Evolutionary conservation across 2,797 vertebrate species (phyloP), one percentile per base, ranked within the genome.

Genomic region (Scolopax bukidnonensis): DNA sequence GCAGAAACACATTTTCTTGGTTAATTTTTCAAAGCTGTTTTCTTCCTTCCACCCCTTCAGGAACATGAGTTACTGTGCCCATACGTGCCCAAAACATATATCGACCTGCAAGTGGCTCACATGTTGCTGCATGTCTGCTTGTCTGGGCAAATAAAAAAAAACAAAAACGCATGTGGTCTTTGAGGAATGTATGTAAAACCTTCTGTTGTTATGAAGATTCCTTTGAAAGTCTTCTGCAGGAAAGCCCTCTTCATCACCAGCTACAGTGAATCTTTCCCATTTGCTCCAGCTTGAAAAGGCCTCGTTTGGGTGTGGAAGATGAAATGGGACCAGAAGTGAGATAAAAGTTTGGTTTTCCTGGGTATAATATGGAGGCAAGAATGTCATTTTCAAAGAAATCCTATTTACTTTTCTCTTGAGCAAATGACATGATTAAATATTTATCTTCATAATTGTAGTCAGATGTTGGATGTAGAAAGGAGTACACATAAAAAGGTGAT

Each of bases 391-490:
- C 69, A 83, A 71, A 80, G 57, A 76, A 81, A 88, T 59, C 50
- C 59, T 69, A 90, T 96, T 96, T 97, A 73, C 83, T 95, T 97
- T 96, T 93, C 85, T 89, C 53, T 90, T 68, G 77, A 97, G 77
- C 74, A 96, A 97, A 94, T 86, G 68, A 87, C 64, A 68, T 83
- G 79, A 94, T 79, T 92, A 96, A 90, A 97, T 96, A 96, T 97
- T 96, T 97, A 94, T 92, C 64, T 96, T 95, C 40, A 59, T 90
- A 93, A 96, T 90, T 92, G 74, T 97, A 80, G 87, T 97, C 97
- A 97, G 83, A 96, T 97, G 81, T 96, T 97, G 38, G 48, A 47
- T 91, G 88, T 43, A 67, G 89, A 96, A 95, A 93, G 82, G 95
- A 95, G 93, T 70, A 92, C 59, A 75, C 89, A 84, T 50, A 40